Percentiles rank a stretch among this genome's conserved stretches.
These are phyloP conservation scores for Sceliomorpha sp. DNA, from an alignment of 2,888 invertebrate genomes.

Conservation along the genomic window DNA sequence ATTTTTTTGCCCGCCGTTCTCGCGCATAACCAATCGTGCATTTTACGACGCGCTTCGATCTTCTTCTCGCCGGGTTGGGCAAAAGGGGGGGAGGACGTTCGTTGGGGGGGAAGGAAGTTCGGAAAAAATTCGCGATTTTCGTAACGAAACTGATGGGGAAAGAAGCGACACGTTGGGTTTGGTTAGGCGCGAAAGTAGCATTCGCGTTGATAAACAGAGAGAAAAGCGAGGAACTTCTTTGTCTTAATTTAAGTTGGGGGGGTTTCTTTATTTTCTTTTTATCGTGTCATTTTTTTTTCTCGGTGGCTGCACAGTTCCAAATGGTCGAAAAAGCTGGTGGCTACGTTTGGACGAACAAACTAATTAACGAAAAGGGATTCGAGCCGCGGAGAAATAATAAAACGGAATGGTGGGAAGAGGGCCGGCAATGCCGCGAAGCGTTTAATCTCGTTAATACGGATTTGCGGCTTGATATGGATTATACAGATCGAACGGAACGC, in stretches of 20 bases:
- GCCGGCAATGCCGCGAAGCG: conserved; percentile 54
- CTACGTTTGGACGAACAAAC: conserved; percentile 54
- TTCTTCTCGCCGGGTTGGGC: no score
- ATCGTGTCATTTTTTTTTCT: conserved; percentile 9
- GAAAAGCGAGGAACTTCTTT: no score
- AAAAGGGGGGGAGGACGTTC: no score
- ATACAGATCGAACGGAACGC: conserved; percentile 50
- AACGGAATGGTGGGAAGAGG: conserved; percentile 34
- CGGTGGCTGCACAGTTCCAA: no score
- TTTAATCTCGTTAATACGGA: conserved; percentile 66
- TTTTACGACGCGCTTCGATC: conserved; percentile 31
- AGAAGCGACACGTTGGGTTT: no score
- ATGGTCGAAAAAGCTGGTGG: conserved; percentile 38
- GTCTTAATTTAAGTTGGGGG: no score
- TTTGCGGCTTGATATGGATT: conserved; percentile 56
- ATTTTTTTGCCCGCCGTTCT: conserved; percentile 36
- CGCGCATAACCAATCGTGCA: conserved; percentile 34
- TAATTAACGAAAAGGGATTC: conserved; percentile 54
- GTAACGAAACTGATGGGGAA: no score
- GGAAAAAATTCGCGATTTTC: conserved; percentile 8
- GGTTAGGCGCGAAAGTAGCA: no score
- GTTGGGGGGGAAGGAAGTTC: background rate
- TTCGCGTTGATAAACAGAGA: no score
- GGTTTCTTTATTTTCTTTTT: no score
- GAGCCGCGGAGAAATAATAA: conserved; percentile 47